Conservation (phyloP, 2,113 vertebrate species). For the Illadopsis cleaveri region DNA sequence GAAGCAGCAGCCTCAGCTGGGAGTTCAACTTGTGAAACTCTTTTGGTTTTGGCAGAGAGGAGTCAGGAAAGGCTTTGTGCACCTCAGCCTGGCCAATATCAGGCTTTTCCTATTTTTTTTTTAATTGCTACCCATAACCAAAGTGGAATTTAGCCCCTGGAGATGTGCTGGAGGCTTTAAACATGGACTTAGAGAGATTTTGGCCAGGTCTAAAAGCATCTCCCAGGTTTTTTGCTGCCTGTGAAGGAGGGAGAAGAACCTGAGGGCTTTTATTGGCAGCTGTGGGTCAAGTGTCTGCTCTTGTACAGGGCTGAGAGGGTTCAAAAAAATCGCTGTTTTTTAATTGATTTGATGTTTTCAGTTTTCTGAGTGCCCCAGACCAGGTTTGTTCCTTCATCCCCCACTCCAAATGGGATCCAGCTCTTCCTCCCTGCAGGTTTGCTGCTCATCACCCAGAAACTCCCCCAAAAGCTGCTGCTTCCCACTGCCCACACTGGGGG, state of each 20-base stretch:
- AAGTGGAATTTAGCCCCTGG: neutral
- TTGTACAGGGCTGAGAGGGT: neutral
- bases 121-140: neutral
- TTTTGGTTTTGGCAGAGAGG: neutral
- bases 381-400: neutral
- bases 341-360: neutral
- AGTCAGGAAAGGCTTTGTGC: neutral
- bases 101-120: neutral
- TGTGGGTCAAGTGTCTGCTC: neutral
- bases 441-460: neutral
- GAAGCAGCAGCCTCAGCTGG: neutral
- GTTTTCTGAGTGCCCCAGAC: neutral
- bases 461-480: neutral
- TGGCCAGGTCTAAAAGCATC: neutral
- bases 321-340: rapidly evolving
- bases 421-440: neutral
- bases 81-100: neutral
- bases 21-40: neutral
- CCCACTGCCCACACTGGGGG: neutral
- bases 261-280: rapidly evolving
- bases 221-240: neutral
- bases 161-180: neutral
- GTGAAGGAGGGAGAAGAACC: no score
- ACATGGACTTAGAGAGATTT: neutral
- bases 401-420: neutral